phyloP scores from a whole-genome alignment of 2,888 invertebrate species.

The Miltochrista miniata region DNA sequence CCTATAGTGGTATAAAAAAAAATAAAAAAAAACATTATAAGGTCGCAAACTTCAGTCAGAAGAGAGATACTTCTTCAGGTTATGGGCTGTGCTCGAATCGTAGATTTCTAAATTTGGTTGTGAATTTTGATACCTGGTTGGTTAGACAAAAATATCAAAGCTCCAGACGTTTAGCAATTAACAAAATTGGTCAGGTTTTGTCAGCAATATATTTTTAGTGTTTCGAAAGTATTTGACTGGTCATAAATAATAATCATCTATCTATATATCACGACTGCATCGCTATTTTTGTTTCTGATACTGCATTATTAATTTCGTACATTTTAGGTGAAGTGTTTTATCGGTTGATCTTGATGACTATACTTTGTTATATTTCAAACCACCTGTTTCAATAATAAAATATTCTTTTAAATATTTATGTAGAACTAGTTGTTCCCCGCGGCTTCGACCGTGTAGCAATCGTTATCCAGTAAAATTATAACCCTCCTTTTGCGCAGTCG shows the following conservation, averaged over 20 bases:
- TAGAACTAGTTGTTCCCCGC: no score
- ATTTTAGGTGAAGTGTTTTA: background rate
- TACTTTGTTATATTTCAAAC: slow-evolving; percentile 5
- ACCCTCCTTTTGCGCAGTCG: no score
- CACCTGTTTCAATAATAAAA: slow-evolving; percentile 26
- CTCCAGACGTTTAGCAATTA: background rate
- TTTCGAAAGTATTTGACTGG: background rate
- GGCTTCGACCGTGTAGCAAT: no score
- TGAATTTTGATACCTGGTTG: no score
- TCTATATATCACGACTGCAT: background rate
- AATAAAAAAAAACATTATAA: no score
- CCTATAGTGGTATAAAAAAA: no score
- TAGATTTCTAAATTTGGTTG: no score
- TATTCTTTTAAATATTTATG: slow-evolving; percentile 4
- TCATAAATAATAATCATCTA: background rate
- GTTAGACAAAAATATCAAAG: background rate
- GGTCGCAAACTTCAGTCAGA: no score
- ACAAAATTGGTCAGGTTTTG: background rate
- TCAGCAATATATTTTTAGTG: background rate
- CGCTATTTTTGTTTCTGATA: background rate
- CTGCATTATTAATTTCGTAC: background rate
- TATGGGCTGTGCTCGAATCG: no score
- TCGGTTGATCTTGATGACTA: slow-evolving; percentile 8
- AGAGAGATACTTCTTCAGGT: no score
- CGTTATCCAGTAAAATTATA: no score